Percentiles rank a stretch among this genome's conserved stretches.
Evolutionary conservation across 1,140 invertebrate genomes (phyloP).

Genomic region (Pogonognathellus flavescens): DNA sequence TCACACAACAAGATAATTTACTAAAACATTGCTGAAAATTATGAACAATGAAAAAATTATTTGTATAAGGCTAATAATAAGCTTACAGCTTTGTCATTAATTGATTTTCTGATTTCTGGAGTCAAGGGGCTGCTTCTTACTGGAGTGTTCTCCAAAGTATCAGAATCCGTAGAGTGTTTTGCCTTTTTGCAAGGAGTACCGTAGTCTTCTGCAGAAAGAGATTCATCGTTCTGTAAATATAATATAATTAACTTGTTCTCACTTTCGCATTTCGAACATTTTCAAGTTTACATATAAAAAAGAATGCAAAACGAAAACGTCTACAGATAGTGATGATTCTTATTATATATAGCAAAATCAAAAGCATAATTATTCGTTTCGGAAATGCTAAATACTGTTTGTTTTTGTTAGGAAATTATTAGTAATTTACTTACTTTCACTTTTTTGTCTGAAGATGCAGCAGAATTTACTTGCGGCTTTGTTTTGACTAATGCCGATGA

Average conservation of each 20-base stretch:
- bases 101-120: constrained; percentile 1
- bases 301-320: too few species aligned
- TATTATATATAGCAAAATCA: too few species aligned
- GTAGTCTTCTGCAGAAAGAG: not conserved
- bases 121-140: constrained; percentile 20
- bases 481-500: not conserved
- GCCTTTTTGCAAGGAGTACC: not conserved
- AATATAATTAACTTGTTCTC: too few species aligned
- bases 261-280: too few species aligned
- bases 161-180: not conserved
- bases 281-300: too few species aligned
- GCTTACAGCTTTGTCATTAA: constrained; percentile 52
- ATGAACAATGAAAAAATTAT: constrained; percentile 9
- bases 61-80: not conserved
- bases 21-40: too few species aligned
- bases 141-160: not conserved
- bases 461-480: not conserved
- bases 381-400: too few species aligned
- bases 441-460: not conserved
- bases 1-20: not conserved
- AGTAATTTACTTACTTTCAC: not conserved
- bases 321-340: too few species aligned
- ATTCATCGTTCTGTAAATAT: not conserved
- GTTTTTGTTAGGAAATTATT: too few species aligned
- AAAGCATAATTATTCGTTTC: too few species aligned